phyloP scores from a whole-genome alignment of 2,797 vertebrate species.

The Esox masquinongy region DNA sequence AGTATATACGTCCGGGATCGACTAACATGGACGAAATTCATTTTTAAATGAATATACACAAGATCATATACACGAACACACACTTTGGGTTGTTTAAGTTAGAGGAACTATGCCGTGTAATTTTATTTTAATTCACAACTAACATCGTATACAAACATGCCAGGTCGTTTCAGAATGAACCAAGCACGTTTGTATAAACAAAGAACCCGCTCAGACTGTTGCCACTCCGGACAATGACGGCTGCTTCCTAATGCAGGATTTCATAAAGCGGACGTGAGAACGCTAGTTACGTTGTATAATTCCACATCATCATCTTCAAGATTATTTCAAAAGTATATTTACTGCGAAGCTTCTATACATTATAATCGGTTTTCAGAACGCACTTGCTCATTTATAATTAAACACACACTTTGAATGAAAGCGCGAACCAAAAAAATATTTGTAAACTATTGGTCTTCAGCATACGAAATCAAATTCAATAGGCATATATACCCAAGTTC shows the following conservation, averaged over 20 bases:
- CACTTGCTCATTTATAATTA: not conserved
- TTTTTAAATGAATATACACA: not conserved
- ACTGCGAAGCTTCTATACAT: not conserved
- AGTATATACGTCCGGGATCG: not conserved
- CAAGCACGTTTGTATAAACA: slow-evolving; percentile 72
- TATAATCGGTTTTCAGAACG: not conserved
- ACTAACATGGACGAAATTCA: not conserved
- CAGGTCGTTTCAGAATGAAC: slow-evolving; percentile 41
- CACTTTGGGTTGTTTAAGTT: not conserved
- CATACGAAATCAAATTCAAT: too few species aligned
- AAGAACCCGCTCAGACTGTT: slow-evolving; percentile 72
- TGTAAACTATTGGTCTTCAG: too few species aligned
- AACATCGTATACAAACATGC: not conserved
- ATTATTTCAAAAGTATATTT: not conserved
- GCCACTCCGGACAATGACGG: slow-evolving; percentile 68
- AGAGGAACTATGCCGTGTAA: too few species aligned
- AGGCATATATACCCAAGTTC: too few species aligned
- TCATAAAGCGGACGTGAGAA: slow-evolving; percentile 36
- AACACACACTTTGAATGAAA: not conserved
- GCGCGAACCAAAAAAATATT: too few species aligned
- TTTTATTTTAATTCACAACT: too few species aligned
- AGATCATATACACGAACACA: not conserved
- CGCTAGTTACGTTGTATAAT: slow-evolving; percentile 14
- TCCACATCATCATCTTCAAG: not conserved
- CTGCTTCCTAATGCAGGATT: slow-evolving; percentile 20